Base-by-base conservation (phyloP, 1,140 invertebrate species). In the Ceratina australensis region DNA sequence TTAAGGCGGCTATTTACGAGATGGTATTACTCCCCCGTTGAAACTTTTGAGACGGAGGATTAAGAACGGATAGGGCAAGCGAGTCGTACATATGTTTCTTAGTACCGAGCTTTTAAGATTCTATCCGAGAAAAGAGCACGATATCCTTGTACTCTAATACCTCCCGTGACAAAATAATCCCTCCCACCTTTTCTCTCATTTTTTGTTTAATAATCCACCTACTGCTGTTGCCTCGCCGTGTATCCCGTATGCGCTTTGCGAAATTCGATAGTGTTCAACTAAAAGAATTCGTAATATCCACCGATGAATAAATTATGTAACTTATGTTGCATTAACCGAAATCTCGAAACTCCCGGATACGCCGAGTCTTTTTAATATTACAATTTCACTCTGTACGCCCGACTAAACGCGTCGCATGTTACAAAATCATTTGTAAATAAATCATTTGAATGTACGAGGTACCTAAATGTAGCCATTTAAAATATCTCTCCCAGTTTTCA, bases 201-300 rank as follows among this genome's bases (percentile, higher is more conserved):
- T 49, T 26, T 28, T n/a, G 69, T 52, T 76, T 61, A 76, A 69
- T 71, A 76, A 71, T 52, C 56, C 47, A 52, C 50, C n/a, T 20
- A 54, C 72, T 74, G 49, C 60, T 24, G 61, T 74, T 66, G 47
- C 61, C 24, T 56, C 20, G 2, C 49, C 49, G 20, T 22, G 56
- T n/a, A n/a, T 75, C 22, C 54, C 18, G 16, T 60, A 49, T 76
- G 65, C 73, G 50, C 65, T 76, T 50, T 60, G 56, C 26, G 73
- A 50, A 50, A 76, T 69, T 60, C 20, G 42, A 60, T 69, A 65
- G 47, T 22, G 26, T 49, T 15, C 74, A 71, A 42, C 26, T 52
- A 71, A 76, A 76, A 61, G 65, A 69, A 69, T 60, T 49, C 18
- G 18, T 71, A 76, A 69, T 71, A n/a, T 16, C 26, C 12, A 15